A percentile compares a stretch with the other conserved stretches of the same genome.
Evolutionary conservation across 2,113 vertebrate species (phyloP).

Genomic region (Fukomys damarensis): DNA sequence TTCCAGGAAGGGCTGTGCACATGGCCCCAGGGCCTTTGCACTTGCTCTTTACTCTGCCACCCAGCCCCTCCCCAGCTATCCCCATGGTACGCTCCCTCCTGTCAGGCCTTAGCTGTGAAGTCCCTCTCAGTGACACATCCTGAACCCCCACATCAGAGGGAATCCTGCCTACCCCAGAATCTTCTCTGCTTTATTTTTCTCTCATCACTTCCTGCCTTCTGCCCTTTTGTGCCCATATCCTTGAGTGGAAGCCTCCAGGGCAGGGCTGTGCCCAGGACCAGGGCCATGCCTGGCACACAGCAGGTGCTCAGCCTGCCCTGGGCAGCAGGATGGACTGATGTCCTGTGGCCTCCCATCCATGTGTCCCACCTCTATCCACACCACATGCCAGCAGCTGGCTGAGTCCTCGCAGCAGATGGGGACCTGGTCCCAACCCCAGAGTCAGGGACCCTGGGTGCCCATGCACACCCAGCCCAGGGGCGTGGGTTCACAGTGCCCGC

Average conservation of each 20-base stretch:
- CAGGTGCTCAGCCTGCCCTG: neutral
- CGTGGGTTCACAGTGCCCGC: neutral
- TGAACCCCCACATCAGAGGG: neutral
- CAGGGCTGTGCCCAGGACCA: too few relatives aligned
- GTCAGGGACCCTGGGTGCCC: neutral
- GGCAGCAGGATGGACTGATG: neutral
- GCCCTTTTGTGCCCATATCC: neutral
- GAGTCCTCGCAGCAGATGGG: neutral
- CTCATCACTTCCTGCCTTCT: neutral
- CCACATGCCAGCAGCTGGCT: neutral
- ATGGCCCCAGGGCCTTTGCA: neutral
- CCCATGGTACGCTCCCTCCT: neutral
- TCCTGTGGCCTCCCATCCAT: accelerated
- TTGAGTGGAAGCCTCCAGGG: neutral
- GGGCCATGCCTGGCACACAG: neutral
- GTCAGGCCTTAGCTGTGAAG: neutral
- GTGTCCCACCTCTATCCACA: accelerated
- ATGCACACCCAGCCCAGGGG: neutral
- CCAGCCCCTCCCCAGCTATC: accelerated
- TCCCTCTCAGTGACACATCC: neutral
- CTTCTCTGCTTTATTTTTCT: neutral
- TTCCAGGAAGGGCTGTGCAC: neutral
- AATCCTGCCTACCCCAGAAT: neutral
- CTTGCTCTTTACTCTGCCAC: neutral
- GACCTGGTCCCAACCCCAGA: neutral